Base-by-base conservation (phyloP, 1,140 invertebrate species). In the Agraylea sexmaculata region DNA sequence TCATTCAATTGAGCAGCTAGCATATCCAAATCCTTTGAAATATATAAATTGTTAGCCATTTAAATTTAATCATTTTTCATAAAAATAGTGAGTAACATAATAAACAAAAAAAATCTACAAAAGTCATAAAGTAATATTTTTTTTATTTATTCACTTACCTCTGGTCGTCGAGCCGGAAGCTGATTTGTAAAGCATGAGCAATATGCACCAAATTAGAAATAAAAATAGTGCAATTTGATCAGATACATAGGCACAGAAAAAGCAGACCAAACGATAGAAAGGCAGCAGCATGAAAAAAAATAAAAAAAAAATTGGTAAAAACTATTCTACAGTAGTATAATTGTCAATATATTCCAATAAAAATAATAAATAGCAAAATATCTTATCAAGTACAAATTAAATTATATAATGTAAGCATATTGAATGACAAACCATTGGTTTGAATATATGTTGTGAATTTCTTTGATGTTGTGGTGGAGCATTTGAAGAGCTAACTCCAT, bases 1-100 rank as follows among this genome's bases (percentile, higher is more conserved):
- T 93, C 87, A 69, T 87, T 91, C 53, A 94, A 72, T 66, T 94
- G 89, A 57, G 87, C 87, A 47, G 89, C 89, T 56, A 94, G 67
- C 60, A 83, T 80, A 66, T 94, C 89, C 68, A 94, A 75, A 66
- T 93, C 87, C 87, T 91, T 69, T 37, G 40, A 22, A 31, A 6
- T 13, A n/a, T 17, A 4, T 20, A 17, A 22, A 22, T 25, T 7
- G 7, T 7, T 25, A 25, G n/a, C 7, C 7, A 7, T 25, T 25
- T n/a, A 25, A n/a, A 7, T 25, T 25, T 25, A 25, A 25, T 25
- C n/a, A 25, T n/a, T 7, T 25, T n/a, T n/a, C 7, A 25, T 25
- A 25, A 25, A 6, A 6, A 25, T 25, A 25, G 23, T 25, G n/a
- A 7, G n/a, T n/a, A 25, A 25, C n/a, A 25, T 25, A n/a, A 25